Evolutionary conservation across 2,888 invertebrate species (phyloP), one percentile per base, ranked within the genome.

Genomic region (Brachyptera putata): DNA sequence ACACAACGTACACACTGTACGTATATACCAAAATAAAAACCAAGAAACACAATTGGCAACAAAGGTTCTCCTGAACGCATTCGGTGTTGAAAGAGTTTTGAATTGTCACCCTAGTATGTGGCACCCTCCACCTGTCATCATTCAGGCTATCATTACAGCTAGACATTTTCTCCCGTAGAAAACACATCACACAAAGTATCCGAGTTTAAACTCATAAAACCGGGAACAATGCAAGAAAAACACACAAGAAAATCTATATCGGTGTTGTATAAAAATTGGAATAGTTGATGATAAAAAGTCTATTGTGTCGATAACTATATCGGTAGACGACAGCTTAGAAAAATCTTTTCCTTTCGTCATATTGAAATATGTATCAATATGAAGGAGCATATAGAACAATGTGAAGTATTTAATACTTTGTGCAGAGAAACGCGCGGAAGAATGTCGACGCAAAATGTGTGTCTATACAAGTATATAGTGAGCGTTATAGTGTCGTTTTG

Each of bases 41-140:
- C 58, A 62, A 64, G 62, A 62, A 61, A 62, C 64, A 61, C 64
- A 62, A 62, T 64, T 62, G 64, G 62, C 61, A 62, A 64, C 64
- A 64, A 64, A 62, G 62, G 62, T 61, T 64, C 64, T 34, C 61
- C 36, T 60, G 43, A 55, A 55, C 60, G 61, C 58, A 57, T 58
- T 37, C 49, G 34, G 53, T 16, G 53, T 43, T 58, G 25, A 57
- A 61, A 57, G 61, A 62, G 62, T 61, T n/a, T 63, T 61, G 64
- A 64, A 64, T 64, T 60, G 64, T 64, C 62, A 57, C 60, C 60
- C 61, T 58, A 43, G 36, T 25, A 36, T 25, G 26, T n/a, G 14
- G n/a, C 53, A 55, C 14, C 36, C 16, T 30, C 43, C 14, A 26
- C 41, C 48, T 18, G 14, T 36, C 58, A 13, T 4, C 56, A 55